Conservation (phyloP, 2,113 vertebrate species). For the Myotis lucifugus region DNA sequence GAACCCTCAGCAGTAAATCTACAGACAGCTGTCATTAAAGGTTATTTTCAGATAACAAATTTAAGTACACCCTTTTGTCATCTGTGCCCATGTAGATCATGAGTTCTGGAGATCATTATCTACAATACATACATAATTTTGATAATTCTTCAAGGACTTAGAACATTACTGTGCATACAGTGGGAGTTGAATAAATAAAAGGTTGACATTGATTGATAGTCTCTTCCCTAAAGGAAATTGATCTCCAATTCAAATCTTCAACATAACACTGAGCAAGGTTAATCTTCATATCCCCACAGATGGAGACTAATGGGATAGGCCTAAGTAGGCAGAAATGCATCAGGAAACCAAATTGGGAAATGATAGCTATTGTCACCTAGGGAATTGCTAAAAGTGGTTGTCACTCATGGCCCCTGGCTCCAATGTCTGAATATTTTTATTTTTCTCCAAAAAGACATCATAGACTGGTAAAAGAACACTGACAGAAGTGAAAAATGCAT, state of each 20-base stretch:
- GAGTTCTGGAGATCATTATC: constrained; percentile 9
- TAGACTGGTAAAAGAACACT: neutral
- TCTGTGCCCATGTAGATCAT: neutral
- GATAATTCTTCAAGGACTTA: constrained; percentile 53
- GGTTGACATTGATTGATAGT: constrained; percentile 71
- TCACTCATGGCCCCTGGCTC: neutral
- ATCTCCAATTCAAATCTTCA: constrained; percentile 74
- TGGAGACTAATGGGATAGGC: constrained; percentile 70
- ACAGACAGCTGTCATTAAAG: neutral
- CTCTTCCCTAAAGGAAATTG: constrained; percentile 69
- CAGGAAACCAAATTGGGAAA: constrained; percentile 68
- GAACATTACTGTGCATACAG: constrained; percentile 21
- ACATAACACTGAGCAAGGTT: constrained; percentile 70
- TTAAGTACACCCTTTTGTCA: constrained; percentile 41
- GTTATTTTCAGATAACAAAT: constrained; percentile 37
- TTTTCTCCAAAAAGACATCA: neutral
- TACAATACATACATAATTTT: neutral
- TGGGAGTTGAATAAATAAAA: constrained; percentile 67
- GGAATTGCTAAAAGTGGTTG: constrained; percentile 43
- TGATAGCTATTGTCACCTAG: constrained; percentile 71
- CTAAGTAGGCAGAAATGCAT: constrained; percentile 62
- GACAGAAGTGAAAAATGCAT: neutral
- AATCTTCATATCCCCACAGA: constrained; percentile 76
- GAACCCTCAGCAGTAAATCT: neutral
- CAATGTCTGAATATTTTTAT: neutral